A percentile compares a stretch with the other conserved stretches of the same genome.
Evolutionary conservation across 35 echinoderm and acorn worm species (phyloP).

Genomic region (Stichopus chloronotus): DNA sequence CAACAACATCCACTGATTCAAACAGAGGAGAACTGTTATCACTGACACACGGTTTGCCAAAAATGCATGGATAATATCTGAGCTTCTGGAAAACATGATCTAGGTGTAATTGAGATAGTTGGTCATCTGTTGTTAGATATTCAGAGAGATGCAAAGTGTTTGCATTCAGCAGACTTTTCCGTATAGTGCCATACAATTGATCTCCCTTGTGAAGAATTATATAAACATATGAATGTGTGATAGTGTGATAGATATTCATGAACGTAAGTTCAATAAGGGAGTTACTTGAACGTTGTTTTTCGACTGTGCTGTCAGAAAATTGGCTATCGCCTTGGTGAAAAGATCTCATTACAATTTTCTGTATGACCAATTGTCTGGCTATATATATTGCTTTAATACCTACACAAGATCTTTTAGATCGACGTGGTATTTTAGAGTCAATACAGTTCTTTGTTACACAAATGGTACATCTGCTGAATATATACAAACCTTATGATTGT

Average conservation of each 20-base stretch:
- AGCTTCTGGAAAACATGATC: constrained; percentile 12
- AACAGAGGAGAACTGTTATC: not conserved
- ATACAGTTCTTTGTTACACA: too few relatives aligned
- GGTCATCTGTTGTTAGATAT: not conserved
- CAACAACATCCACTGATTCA: not conserved
- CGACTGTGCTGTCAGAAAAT: not conserved
- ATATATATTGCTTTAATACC: not conserved
- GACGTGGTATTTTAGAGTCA: not conserved
- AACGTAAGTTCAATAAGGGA: constrained; percentile 1
- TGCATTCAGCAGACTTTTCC: not conserved
- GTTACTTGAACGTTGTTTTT: constrained; percentile 4
- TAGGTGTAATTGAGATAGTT: not conserved
- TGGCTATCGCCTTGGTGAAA: not conserved
- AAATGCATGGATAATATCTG: not conserved
- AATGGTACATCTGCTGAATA: too few relatives aligned
- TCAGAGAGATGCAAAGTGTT: not conserved
- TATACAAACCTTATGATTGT: too few relatives aligned
- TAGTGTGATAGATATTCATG: constrained; percentile 25
- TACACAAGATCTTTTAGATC: not conserved
- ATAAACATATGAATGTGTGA: too few relatives aligned
- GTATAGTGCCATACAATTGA: not conserved
- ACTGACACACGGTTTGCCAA: not conserved
- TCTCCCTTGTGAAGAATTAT: not conserved
- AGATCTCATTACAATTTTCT: not conserved
- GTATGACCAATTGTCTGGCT: not conserved